Evolutionary conservation across 2,888 invertebrate genomes (phyloP).

Genomic region (Drosophila neoperkinsi): DNA sequence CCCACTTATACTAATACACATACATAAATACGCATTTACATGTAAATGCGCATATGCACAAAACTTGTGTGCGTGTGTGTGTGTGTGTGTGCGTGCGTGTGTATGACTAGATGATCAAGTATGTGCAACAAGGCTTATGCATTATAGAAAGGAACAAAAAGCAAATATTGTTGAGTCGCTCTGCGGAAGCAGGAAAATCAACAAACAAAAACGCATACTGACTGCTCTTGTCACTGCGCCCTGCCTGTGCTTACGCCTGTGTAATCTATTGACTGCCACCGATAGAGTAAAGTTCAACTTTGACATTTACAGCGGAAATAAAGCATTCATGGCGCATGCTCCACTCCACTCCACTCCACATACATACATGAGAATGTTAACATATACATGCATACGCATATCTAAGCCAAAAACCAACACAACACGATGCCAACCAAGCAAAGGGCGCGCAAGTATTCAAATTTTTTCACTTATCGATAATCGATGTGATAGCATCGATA

Average conservation of each 20-base stretch:
- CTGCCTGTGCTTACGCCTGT: background rate
- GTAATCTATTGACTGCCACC: slow-evolving; percentile 27
- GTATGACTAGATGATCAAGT: slow-evolving; percentile 29
- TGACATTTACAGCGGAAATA: slow-evolving; percentile 59
- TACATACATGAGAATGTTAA: background rate
- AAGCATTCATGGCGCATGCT: slow-evolving; percentile 61
- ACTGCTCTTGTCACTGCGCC: slow-evolving; percentile 25
- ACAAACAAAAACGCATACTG: slow-evolving; percentile 40
- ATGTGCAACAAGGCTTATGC: slow-evolving; percentile 18
- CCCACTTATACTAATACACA: slow-evolving; percentile 14
- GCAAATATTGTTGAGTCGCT: slow-evolving; percentile 41
- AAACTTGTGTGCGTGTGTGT: background rate
- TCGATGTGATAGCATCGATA: background rate
- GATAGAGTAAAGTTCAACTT: slow-evolving; percentile 62
- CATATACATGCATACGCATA: slow-evolving; percentile 1
- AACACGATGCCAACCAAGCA: slow-evolving; percentile 28
- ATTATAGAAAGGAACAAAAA: slow-evolving; percentile 16
- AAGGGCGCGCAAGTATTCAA: slow-evolving; percentile 24
- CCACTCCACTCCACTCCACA: slow-evolving; percentile 30
- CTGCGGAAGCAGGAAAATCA: slow-evolving; percentile 45
- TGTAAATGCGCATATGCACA: background rate
- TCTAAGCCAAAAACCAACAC: background rate
- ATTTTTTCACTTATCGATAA: slow-evolving; percentile 17
- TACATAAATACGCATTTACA: background rate
- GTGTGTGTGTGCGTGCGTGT: background rate